Base-by-base conservation (phyloP, 2,888 invertebrate species). In the Andrena chrysosceles region DNA sequence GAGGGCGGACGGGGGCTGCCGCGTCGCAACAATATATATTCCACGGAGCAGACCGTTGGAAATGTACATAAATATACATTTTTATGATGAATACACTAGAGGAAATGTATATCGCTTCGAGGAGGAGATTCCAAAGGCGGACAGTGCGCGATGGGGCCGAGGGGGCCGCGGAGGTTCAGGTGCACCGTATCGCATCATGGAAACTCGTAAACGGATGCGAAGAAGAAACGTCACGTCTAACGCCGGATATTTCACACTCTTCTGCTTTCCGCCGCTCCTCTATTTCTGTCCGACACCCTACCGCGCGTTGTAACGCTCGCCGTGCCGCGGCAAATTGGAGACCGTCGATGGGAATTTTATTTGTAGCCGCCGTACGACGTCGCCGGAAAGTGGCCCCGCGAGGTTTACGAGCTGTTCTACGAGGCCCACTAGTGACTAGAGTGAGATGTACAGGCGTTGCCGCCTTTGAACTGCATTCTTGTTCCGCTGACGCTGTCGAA, bases 51-150 rank as follows among this genome's bases (percentile, higher is more conserved):
- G 64, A 73, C 56, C 71, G 81, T 54, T 67, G 72, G 69, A 83
- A 83, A 77, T 87, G 71, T 80, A 85, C 84, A 84, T 86, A 86
- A 88, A 89, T 89, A 91, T 87, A 86, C 83, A 88, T 90, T 88
- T 89, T 88, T 89, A 89, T 90, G 90, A 90, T 85, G 84, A 88
- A 90, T 87, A 86, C 84, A 89, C 84, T 81, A 60, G 67, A 49
- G 66, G 84, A 85, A 72, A 77, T 72, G 68, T 77, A 70, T 79
- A 81, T 73, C 72, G 74, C 29, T 66, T 64, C 69, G 62, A 6
- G 73, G n/a, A 70, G 80, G 63, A 78, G 83, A 83, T 84, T 78
- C 62, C 69, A 67, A 77, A 82, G 71, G 72, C 69, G 70, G 72
- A 64, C 52, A 66, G 52, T n/a, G 56, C 33, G 62, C 42, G 7